Evolutionary conservation across 2,113 vertebrate species (phyloP).

Genomic region (Scolopax mira): DNA sequence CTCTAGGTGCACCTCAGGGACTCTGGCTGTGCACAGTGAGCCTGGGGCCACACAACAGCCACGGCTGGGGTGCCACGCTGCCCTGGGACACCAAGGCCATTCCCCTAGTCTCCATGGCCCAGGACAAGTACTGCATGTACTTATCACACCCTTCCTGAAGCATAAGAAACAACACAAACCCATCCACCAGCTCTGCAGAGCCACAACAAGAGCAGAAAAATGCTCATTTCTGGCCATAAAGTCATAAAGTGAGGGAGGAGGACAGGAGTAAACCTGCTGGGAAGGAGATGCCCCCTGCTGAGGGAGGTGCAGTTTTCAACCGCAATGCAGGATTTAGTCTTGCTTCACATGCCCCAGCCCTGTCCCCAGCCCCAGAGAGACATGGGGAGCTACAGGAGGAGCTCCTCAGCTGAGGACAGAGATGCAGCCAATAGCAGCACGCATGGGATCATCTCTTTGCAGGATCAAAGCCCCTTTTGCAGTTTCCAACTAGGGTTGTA

Average conservation of each 20-base stretch:
- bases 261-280: background rate
- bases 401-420: background rate
- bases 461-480: background rate
- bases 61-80: background rate
- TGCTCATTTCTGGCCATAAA: background rate
- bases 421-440: background rate
- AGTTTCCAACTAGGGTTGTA: background rate
- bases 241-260: background rate
- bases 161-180: background rate
- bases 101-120: background rate
- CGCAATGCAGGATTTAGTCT: background rate
- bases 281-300: background rate
- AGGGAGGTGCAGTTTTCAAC: background rate
- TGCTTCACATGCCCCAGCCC: background rate
- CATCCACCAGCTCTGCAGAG: background rate
- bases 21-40: background rate
- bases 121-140: background rate
- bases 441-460: rapidly evolving
- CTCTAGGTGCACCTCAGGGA: background rate
- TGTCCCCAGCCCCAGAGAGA: background rate
- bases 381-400: background rate
- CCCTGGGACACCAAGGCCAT: background rate
- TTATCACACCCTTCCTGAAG: background rate
- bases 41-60: background rate
- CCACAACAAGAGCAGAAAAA: background rate